These are phyloP conservation scores for Eupristina koningsbergeri DNA, from an alignment of 1,140 invertebrate genomes.

Conservation along the genomic window DNA sequence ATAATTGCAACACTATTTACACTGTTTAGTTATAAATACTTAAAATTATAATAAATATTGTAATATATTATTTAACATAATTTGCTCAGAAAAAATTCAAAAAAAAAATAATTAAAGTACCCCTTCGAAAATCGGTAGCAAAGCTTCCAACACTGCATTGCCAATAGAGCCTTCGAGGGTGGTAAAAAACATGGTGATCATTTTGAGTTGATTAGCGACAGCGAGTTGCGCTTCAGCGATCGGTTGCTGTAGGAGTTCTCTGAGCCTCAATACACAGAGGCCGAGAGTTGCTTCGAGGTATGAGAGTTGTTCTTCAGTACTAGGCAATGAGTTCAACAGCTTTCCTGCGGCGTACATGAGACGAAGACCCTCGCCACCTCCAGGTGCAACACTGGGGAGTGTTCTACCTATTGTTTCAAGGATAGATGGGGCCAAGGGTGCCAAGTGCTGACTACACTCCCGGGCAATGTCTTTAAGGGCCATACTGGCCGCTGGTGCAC, in stretches of 20 bases:
- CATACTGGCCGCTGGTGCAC: conserved; percentile 86
- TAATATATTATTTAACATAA: too few relatives aligned
- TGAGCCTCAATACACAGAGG: conserved; percentile 79
- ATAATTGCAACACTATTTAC: too few relatives aligned
- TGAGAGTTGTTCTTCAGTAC: conserved; percentile 76
- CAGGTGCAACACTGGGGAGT: conserved; percentile 57
- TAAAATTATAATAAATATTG: too few relatives aligned
- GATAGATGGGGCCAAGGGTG: conserved; percentile 78
- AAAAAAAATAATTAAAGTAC: not conserved
- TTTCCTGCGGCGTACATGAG: conserved; percentile 86
- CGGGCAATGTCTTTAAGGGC: conserved; percentile 89
- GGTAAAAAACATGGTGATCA: conserved; percentile 81
- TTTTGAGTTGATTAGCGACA: conserved; percentile 75
- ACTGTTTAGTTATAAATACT: too few relatives aligned
- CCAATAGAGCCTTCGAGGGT: conserved; percentile 75
- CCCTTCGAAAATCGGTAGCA: conserved; percentile 65
- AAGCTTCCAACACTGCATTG: conserved; percentile 63
- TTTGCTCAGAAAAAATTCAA: too few relatives aligned
- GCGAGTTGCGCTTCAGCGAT: conserved; percentile 57
- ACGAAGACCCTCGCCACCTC: conserved; percentile 76
- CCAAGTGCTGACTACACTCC: conserved; percentile 83
- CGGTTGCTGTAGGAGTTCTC: conserved; percentile 72
- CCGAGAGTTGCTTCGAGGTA: conserved; percentile 82
- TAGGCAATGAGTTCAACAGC: conserved; percentile 79
- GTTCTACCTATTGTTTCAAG: conserved; percentile 64